Evolutionary conservation across 2,113 vertebrate species (phyloP).

Genomic region (Aepyceros melampus): DNA sequence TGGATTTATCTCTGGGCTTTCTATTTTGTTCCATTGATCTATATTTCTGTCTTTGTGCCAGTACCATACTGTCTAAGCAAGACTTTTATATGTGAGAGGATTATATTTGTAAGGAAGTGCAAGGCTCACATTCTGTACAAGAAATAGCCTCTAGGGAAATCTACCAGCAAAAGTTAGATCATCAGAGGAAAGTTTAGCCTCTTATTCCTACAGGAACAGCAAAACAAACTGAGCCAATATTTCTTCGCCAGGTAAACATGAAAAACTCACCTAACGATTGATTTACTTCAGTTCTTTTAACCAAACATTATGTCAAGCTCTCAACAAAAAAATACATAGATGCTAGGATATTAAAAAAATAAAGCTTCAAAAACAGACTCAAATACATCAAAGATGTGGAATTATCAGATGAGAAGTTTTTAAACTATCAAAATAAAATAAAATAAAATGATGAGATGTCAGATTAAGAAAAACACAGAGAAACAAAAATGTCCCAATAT

Average conservation of each 20-base stretch:
- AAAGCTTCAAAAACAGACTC: background rate
- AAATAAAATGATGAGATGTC: background rate
- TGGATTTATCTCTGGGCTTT: too few species aligned
- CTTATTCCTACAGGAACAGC: background rate
- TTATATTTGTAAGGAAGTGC: background rate
- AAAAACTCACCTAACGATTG: background rate
- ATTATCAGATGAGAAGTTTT: background rate
- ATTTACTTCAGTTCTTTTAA: background rate
- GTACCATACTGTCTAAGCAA: too few species aligned
- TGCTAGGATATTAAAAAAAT: background rate
- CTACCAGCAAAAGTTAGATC: background rate
- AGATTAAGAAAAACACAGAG: background rate
- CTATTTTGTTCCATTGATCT: too few species aligned
- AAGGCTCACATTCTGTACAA: background rate
- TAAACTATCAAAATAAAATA: background rate
- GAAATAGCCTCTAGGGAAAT: background rate
- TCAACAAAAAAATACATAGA: background rate
- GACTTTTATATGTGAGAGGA: too few species aligned
- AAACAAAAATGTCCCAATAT: background rate
- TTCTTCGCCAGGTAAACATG: background rate
- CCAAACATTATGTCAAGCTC: background rate
- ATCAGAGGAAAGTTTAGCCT: background rate
- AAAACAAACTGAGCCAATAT: background rate
- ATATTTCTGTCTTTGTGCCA: too few species aligned
- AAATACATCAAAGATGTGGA: background rate